Percentiles rank a stretch among this genome's conserved stretches.
Evolutionary conservation across 2,113 vertebrate species (phyloP).

Genomic region (Dissostichus mawsoni): DNA sequence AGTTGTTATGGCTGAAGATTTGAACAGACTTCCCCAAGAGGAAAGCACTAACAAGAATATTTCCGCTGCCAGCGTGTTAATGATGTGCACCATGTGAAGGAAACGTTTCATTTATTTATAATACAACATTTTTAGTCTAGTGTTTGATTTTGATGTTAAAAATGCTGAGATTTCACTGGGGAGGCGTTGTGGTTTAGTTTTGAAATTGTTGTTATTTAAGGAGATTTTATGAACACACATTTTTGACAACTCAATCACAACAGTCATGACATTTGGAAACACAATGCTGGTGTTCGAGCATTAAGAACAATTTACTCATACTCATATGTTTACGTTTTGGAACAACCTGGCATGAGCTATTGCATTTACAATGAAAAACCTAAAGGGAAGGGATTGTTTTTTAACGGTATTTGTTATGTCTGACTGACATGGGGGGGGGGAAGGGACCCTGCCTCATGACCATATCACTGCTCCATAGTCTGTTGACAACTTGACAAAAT

Average conservation of each 20-base stretch:
- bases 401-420: too few species aligned
- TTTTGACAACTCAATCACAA: slow-evolving; percentile 2
- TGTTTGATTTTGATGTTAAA: neutral
- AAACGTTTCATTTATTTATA: slow-evolving; percentile 3
- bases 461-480: too few species aligned
- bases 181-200: neutral
- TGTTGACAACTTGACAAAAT: too few species aligned
- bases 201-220: neutral
- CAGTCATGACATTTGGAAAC: slow-evolving; percentile 20
- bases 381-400: too few species aligned
- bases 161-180: neutral
- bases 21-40: slow-evolving; percentile 17
- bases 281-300: too few species aligned
- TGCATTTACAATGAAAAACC: too few species aligned
- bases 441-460: too few species aligned
- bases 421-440: too few species aligned
- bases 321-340: too few species aligned
- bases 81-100: neutral
- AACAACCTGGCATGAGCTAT: too few species aligned
- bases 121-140: neutral
- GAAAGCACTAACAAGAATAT: neutral
- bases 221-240: neutral
- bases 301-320: too few species aligned
- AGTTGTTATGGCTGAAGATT: slow-evolving; percentile 16
- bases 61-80: neutral